Conservation (phyloP, 2,888 invertebrate genomes). For the Harpalus rufipes region DNA sequence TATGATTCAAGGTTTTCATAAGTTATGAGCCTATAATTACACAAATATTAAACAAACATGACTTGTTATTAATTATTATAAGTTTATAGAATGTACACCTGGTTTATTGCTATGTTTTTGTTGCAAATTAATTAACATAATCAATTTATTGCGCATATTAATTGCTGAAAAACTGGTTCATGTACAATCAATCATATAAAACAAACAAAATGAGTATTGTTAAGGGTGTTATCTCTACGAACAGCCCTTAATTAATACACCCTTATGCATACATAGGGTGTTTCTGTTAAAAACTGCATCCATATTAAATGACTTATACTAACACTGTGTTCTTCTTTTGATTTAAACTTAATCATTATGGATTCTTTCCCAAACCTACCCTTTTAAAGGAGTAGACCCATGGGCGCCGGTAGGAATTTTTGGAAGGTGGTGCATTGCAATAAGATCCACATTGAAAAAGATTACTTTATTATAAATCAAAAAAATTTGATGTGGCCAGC, state of each 20-base stretch:
- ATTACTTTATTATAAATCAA: no score
- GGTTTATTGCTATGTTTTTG: conserved; percentile 5
- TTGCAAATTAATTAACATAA: conserved; percentile 15
- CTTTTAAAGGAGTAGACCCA: conserved; percentile 27
- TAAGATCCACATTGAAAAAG: no score
- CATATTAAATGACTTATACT: neutral
- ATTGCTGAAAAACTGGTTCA: neutral
- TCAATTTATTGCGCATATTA: conserved; percentile 12
- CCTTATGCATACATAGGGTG: neutral
- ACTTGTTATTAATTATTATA: conserved; percentile 17
- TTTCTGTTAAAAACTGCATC: neutral
- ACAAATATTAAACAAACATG: neutral
- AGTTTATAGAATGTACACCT: neutral
- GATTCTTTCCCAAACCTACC: neutral
- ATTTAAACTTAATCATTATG: neutral
- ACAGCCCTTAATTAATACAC: neutral
- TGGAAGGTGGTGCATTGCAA: no score
- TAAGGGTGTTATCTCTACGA: no score
- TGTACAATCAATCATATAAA: conserved; percentile 4
- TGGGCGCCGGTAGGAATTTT: no score
- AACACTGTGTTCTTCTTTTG: neutral
- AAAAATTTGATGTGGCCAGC: no score
- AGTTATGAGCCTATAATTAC: neutral
- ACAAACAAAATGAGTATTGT: neutral
- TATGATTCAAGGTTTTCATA: neutral